Percentiles rank a stretch among this genome's conserved stretches.
Evolutionary conservation across 2,113 vertebrate species (phyloP).

Genomic region (Tetraodon nigroviridis): DNA sequence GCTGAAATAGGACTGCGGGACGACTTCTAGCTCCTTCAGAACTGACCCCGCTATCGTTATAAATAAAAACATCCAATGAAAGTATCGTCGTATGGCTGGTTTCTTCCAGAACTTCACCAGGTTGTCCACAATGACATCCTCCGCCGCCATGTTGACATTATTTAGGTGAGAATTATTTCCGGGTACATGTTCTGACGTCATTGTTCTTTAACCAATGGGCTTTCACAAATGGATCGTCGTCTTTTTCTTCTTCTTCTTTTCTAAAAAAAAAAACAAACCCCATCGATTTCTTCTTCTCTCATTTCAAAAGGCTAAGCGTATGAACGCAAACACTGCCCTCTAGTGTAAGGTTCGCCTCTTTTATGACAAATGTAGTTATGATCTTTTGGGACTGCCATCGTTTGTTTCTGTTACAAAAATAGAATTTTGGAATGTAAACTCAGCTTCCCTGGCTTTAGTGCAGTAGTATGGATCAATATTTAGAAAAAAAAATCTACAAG

Average conservation of each 20-base stretch:
- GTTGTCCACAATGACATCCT: conserved; percentile 55
- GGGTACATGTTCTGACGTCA: conserved; percentile 17
- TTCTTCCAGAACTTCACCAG: conserved; percentile 56
- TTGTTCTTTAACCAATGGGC: conserved; percentile 12
- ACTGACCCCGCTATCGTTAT: conserved; percentile 75
- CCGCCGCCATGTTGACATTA: conserved; percentile 63
- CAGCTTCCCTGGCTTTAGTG: conserved; percentile 35
- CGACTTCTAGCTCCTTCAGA: conserved; percentile 75
- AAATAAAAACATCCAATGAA: conserved; percentile 71
- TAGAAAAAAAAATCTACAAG: too few species aligned
- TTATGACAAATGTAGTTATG: too few species aligned
- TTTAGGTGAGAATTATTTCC: too few species aligned
- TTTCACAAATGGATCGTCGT: background rate
- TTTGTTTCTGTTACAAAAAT: too few species aligned
- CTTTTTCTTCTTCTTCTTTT: background rate
- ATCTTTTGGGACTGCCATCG: too few species aligned
- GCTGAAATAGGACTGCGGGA: conserved; percentile 81
- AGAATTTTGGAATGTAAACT: too few species aligned
- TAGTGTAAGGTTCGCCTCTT: too few species aligned
- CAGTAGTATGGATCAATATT: conserved; percentile 38
- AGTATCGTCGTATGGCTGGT: conserved; percentile 39
- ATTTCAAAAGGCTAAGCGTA: background rate
- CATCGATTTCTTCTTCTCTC: background rate
- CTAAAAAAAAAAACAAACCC: too few species aligned
- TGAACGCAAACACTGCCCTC: too few species aligned